Base-by-base conservation (phyloP, 2,113 vertebrate genomes). In the Callionymus lyra region DNA sequence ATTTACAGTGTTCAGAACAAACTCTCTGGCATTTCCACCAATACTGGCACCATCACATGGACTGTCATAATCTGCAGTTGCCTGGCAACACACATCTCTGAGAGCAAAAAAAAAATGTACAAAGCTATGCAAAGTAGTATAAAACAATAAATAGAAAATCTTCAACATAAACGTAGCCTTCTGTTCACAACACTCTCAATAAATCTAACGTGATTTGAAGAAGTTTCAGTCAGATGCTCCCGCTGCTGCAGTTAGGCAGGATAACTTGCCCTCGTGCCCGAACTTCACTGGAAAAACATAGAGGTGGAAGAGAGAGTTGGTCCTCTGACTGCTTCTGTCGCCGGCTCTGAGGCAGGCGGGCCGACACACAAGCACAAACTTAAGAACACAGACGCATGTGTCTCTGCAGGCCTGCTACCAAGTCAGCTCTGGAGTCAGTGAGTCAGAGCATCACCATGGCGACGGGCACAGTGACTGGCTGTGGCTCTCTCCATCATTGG, bases 121-220 rank as follows among this genome's bases (percentile, higher is more conserved):
- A 70, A 69, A 74, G 72, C 68, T 69, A 68, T 72, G 65, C 70
- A 76, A 79, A 79, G 61, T 57, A 56, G 77, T 78, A 80, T 60
- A 74, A 79, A 80, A 79, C 61, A 80, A 76, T 80, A 79, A 82
- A 82, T 76, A 71, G 65, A 74, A 69, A 73, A 71, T 8, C 21
- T 27, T 6, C 13, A 36, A 6, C 34, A 8, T 16, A 15, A 16
- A 9, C 13, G 15, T 34, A 8, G 4, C 6, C n/a, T n/a, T n/a
- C n/a, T n/a, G n/a, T n/a, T n/a, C n/a, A n/a, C n/a, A n/a, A n/a
- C n/a, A n/a, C n/a, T n/a, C n/a, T n/a, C n/a, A n/a, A n/a, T n/a
- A n/a, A n/a, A n/a, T n/a, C n/a, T n/a, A n/a, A n/a, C n/a, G n/a
- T n/a, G n/a, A n/a, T n/a, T n/a, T n/a, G n/a, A n/a, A n/a, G n/a